Evolutionary conservation across 2,113 vertebrate species (phyloP).

Genomic region (Oxyruncus cristatus): DNA sequence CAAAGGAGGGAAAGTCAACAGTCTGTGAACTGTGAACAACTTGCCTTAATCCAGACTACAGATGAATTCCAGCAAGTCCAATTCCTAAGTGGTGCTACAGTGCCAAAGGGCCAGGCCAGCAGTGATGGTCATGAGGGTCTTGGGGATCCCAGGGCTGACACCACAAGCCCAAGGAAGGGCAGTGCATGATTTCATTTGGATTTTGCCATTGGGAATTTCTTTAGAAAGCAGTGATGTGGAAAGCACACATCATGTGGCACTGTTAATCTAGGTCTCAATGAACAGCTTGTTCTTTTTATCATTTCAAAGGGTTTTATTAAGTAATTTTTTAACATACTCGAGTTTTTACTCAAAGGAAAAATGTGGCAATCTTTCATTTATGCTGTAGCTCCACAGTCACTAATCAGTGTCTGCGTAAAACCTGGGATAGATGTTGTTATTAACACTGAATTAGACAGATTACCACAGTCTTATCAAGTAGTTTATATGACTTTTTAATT

Average conservation of each 20-base stretch:
- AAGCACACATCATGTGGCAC: not conserved
- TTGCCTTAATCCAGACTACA: not conserved
- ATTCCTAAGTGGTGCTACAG: not conserved
- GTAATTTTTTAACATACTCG: not conserved
- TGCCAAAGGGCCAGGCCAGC: not conserved
- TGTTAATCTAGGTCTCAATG: not conserved
- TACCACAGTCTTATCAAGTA: not conserved
- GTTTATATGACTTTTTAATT: not conserved
- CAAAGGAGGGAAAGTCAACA: not conserved
- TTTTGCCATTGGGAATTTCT: not conserved
- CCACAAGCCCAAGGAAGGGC: not conserved
- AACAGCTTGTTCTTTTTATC: not conserved
- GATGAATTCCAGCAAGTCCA: not conserved
- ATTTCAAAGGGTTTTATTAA: not conserved
- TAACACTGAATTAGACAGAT: not conserved
- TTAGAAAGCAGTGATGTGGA: not conserved
- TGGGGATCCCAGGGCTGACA: not conserved
- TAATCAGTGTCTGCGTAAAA: not conserved
- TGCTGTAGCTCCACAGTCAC: not conserved
- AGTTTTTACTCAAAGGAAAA: not conserved
- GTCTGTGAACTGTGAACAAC: not conserved
- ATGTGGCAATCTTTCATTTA: not conserved
- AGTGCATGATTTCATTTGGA: not conserved
- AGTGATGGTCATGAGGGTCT: not conserved
- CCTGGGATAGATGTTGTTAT: not conserved